Percentiles rank a stretch among this genome's conserved stretches.
These are phyloP conservation scores for Leptogaster cylindrica DNA, from an alignment of 2,888 invertebrate species.

Conservation along the genomic window DNA sequence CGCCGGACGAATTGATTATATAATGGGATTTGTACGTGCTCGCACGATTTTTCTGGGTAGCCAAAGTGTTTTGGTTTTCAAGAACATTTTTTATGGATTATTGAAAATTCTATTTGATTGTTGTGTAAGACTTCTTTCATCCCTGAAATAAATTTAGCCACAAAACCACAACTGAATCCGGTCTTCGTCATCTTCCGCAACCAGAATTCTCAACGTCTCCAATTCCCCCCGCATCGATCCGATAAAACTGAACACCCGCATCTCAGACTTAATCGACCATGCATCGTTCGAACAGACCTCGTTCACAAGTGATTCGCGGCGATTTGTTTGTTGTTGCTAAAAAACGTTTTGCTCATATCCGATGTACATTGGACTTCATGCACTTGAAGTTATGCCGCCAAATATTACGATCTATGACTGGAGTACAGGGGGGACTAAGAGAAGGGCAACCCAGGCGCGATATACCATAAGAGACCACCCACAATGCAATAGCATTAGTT, in stretches of 20 bases:
- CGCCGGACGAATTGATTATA: no score
- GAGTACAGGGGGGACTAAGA: no score
- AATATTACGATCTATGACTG: no score
- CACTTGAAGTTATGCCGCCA: slow-evolving; percentile 28
- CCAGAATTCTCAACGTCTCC: no score
- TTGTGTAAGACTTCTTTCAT: slow-evolving; percentile 11
- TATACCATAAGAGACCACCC: slow-evolving; percentile 22
- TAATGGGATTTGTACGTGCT: slow-evolving; percentile 31
- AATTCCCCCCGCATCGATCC: no score
- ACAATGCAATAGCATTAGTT: slow-evolving; percentile 8
- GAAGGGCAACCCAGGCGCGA: no score
- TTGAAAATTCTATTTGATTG: slow-evolving; percentile 24
- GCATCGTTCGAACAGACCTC: slow-evolving; percentile 20
- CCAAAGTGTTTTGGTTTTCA: slow-evolving; percentile 29
- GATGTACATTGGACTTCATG: slow-evolving; percentile 24
- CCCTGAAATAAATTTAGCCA: neutral
- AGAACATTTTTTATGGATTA: slow-evolving; percentile 33
- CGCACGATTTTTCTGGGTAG: slow-evolving; percentile 16
- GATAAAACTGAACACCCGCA: no score
- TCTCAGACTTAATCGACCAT: neutral
- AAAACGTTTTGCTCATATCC: slow-evolving; percentile 1
- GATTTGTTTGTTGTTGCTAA: slow-evolving; percentile 10
- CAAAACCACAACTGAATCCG: no score
- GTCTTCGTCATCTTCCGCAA: no score
- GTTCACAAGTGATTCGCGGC: slow-evolving; percentile 13